Base-by-base conservation (phyloP, 2,113 vertebrate species). In the Antennarius striatus region DNA sequence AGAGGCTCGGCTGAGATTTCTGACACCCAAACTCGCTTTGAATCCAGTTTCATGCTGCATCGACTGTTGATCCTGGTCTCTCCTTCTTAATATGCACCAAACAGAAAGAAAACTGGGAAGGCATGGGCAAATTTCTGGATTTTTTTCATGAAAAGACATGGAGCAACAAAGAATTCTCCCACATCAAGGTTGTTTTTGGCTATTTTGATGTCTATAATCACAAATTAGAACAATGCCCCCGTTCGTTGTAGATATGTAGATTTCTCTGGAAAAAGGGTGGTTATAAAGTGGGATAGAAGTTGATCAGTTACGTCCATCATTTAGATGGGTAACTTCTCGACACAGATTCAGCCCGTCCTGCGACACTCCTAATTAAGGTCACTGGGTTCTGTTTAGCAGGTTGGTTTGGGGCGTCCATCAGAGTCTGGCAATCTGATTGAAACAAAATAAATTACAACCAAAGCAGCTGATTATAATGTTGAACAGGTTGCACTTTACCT, bases 401-500 rank as follows among this genome's bases (percentile, higher is more conserved):
- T 36, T 36, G 7, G 47, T 13, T 49, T 16, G 4, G 47, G 15
- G 4, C 6, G 47, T 15, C 12, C 14, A 49, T 6, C 9, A 10
- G 17, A 47, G 43, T 13, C 11, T 7, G 39, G 43, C 43, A 45
- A 6, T 11, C 43, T 45, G 43, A 47, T 4, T 15, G 45, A 47
- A 47, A 39, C 55, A 0, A 62, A 63, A 53, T 11, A 0, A 22
- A 22, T 22, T 22, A 22, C 22, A 60, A 59, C 53, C 10, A 54
- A 73, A 58, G 2, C 42, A 29, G 58, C 64, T 58, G 58, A 54
- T 73, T 73, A 69, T 68, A 76, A 68, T 84, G 72, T 72, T 82
- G 71, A 66, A 63, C 53, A 81, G 73, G 69, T 88, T 91, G 89
- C 86, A 90, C 85, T 91, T 91, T 90, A 90, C 57, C 63, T 88